A percentile compares a stretch with the other conserved stretches of the same genome.
Conservation (phyloP, 2,113 vertebrate species). For the Erythrocebus patas region DNA sequence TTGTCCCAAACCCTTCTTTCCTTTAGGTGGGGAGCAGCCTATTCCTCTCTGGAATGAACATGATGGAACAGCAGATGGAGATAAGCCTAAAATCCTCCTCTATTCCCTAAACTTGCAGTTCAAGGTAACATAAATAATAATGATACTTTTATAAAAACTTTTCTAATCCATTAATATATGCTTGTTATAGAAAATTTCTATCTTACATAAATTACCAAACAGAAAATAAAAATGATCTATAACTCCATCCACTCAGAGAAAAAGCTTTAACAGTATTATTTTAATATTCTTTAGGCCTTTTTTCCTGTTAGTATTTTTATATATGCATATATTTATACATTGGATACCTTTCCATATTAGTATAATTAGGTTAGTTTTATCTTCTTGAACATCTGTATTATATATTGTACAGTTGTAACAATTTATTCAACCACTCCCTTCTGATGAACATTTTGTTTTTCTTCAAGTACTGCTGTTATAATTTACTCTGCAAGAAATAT, state of each 20-base stretch:
- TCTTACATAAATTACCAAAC: background rate
- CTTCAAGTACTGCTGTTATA: background rate
- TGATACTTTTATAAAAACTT: background rate
- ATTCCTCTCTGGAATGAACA: slow-evolving; percentile 99
- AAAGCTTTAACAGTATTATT: background rate
- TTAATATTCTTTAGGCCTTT: background rate
- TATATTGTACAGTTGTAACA: background rate
- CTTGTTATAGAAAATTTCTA: background rate
- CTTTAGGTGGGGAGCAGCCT: slow-evolving; percentile 95
- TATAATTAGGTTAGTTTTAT: background rate
- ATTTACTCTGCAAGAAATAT: slow-evolving; percentile 21
- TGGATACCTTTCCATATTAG: background rate
- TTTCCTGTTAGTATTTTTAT: background rate
- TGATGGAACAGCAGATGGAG: slow-evolving; percentile 94
- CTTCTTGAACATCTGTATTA: background rate
- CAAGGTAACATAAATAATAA: slow-evolving; percentile 86
- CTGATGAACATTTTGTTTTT: background rate
- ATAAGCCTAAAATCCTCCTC: slow-evolving; percentile 97
- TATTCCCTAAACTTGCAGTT: slow-evolving; percentile 96
- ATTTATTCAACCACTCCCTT: background rate
- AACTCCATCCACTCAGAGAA: background rate
- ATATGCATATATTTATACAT: background rate
- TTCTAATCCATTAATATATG: background rate
- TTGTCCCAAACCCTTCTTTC: background rate
- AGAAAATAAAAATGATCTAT: slow-evolving; percentile 27